These are phyloP conservation scores for Yponomeuta plumbellus DNA, from an alignment of 2,888 invertebrate genomes.

Conservation along the genomic window DNA sequence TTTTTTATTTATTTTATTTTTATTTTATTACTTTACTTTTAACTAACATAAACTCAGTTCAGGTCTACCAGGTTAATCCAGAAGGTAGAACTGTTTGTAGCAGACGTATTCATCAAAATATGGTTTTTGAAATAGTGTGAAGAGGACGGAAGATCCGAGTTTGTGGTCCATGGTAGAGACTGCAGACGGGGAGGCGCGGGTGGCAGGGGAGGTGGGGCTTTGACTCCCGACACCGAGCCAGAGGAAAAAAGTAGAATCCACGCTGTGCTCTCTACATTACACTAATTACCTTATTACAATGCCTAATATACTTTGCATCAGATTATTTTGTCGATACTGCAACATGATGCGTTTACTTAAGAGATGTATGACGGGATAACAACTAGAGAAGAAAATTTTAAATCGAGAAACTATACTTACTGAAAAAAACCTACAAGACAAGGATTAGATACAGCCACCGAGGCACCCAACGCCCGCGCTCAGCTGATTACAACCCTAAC, in stretches of 20 bases:
- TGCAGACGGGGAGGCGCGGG: slow-evolving; percentile 42
- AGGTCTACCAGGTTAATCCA: no score
- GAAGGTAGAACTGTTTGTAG: not conserved
- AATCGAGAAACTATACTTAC: not conserved
- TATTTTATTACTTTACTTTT: no score
- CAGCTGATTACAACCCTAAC: slow-evolving; percentile 60
- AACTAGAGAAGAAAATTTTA: not conserved
- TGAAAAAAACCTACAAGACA: slow-evolving; percentile 2
- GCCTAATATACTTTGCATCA: slow-evolving; percentile 9
- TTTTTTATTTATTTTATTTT: no score
- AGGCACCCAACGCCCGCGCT: slow-evolving; percentile 32
- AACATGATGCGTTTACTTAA: not conserved
- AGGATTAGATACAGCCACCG: not conserved
- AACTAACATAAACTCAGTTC: no score
- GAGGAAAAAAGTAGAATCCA: slow-evolving; percentile 58
- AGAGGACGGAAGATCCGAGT: slow-evolving; percentile 27
- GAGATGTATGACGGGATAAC: no score
- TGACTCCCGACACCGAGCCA: slow-evolving; percentile 29
- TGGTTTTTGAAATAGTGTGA: no score
- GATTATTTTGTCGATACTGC: not conserved
- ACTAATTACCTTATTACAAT: slow-evolving; percentile 69
- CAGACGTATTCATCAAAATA: not conserved
- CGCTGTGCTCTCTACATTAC: slow-evolving; percentile 64
- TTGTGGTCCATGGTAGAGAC: slow-evolving; percentile 3
- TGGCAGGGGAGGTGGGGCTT: slow-evolving; percentile 41